A percentile compares a stretch with the other conserved stretches of the same genome.
These are phyloP conservation scores for Gobio occitaniae DNA, from an alignment of 2,797 vertebrate species.

Conservation along the genomic window DNA sequence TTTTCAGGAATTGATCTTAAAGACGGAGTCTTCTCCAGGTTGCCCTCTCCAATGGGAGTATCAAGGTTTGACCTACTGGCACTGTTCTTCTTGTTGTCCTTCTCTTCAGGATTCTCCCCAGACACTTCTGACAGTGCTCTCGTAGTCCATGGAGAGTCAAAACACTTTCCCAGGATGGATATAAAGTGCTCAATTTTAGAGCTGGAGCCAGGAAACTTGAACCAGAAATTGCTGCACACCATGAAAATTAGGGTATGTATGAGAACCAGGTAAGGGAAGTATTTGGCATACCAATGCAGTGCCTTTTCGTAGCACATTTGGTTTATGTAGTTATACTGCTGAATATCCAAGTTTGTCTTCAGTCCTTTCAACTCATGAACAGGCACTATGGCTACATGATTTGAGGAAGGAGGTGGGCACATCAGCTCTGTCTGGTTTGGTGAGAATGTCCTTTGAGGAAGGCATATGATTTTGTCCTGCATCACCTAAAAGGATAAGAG, in stretches of 20 bases:
- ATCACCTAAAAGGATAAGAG: conserved; percentile 87
- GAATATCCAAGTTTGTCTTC: conserved; percentile 94
- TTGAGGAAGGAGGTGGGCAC: conserved; percentile 59
- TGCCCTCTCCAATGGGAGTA: conserved; percentile 80
- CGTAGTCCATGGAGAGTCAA: conserved; percentile 98
- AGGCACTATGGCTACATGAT: conserved; percentile 73
- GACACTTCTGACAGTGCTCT: conserved; percentile 95
- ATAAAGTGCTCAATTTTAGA: conserved; percentile 99
- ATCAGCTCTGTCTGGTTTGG: conserved; percentile 79
- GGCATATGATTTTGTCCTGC: conserved; percentile 99
- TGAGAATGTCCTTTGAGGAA: conserved; percentile 83
- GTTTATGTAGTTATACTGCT: conserved; percentile 98
- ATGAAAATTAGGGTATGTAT: conserved; percentile 97
- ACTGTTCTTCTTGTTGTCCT: conserved; percentile 86
- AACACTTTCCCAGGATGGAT: conserved; percentile 96
- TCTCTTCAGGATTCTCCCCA: conserved; percentile 94
- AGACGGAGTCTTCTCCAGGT: conserved; percentile 89
- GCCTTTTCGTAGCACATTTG: conserved; percentile 98
- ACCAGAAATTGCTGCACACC: conserved; percentile 99
- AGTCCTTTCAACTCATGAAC: conserved; percentile 90
- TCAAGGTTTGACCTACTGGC: conserved; percentile 73
- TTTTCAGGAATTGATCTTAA: conserved; percentile 94
- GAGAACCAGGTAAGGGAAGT: conserved; percentile 97
- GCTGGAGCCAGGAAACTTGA: conserved; percentile 97
- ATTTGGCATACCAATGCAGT: conserved; percentile 98